Base-by-base conservation (phyloP, 2,113 vertebrate genomes). In the Leptobrachium leishanense region DNA sequence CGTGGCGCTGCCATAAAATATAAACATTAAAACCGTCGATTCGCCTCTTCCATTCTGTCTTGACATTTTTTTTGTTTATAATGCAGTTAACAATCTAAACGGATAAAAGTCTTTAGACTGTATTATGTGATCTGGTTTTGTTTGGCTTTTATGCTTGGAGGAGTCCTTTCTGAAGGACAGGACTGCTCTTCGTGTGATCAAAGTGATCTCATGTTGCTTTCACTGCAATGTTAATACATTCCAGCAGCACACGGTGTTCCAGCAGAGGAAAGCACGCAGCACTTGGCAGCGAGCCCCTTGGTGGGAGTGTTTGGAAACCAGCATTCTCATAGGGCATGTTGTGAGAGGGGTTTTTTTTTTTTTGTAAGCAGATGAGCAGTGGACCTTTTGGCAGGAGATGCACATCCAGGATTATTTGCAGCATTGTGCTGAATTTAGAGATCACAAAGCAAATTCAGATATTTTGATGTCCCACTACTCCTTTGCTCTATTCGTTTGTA, bases 151-250 rank as follows among this genome's bases (percentile, higher is more conserved):
- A 59, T 59, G 9, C 4, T 8, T 1, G 3, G 6, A 59, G 55
- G 11, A 59, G 13, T 13, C 10, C 0, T 81, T 79, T 55, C 82
- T 82, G 84, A 85, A 85, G 83, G 84, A 81, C 72, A 84, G 84
- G 87, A 80, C 76, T 65, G 62, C 82, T 77, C 75, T 85, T 85
- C 91, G 90, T 89, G 88, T 93, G 92, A 94, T 87, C 85, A 57
- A 63, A 74, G 72, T 42, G 64, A 53, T 74, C 85, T 92, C 79
- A 78, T 79, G 83, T 90, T 91, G 90, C 89, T 84, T 83, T 74
- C 74, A 75, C 81, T 82, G 86, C 86, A 79, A 69, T 81, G 50
- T 59, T 42, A 72, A 83, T 74, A 84, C 84, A 88, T 90, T 89
- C 90, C 89, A 78, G 82, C 86, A 84, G 87, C 89, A 90, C 87